Base-by-base conservation (phyloP, 2,888 invertebrate species). In the Caenorhabditis parvicauda region DNA sequence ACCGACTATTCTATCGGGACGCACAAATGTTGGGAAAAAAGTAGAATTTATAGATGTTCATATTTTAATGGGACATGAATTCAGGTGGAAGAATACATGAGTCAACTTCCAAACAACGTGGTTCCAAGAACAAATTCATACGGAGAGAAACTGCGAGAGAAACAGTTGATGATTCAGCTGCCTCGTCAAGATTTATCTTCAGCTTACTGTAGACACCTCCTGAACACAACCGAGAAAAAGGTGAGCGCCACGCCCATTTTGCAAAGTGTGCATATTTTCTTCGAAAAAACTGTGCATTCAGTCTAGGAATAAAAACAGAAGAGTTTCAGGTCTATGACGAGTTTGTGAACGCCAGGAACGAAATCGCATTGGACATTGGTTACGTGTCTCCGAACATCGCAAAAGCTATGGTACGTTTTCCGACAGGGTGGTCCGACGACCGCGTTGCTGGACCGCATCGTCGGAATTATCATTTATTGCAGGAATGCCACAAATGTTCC, bases 341-440 rank as follows among this genome's bases (percentile, higher is more conserved):
- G 83, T 96, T 96, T 83, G 89, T 94, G 73, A 88, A 91, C 48
- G 90, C 90, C 52, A 87, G 96, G 50, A 95, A 96, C 83, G 92
- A 93, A 85, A 89, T 92, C 76, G 92, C 94, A 38, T 86, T 96
- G 81, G 96, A 95, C 83, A 91, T 96, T 81, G 96, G 91, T 81
- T 83, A 83, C 66, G 84, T 86, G 7, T 82, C 83, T 56, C 83
- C 84, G 42, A 80, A 77, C 57, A 71, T 82, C 47, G 70, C 75
- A 9, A 72, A 76, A 32, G 75, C 81, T 47, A 81, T 79, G 77
- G 84, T 84, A 59, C 66, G 75, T 64, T 25, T 43, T 25, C n/a
- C 35, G n/a, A n/a, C n/a, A n/a, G n/a, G n/a, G n/a, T n/a, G n/a
- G n/a, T n/a, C n/a, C n/a, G n/a, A n/a, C n/a, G n/a, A 22, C 1